phyloP scores from a whole-genome alignment of 2,888 invertebrate species.

The Cantharis rufa region DNA sequence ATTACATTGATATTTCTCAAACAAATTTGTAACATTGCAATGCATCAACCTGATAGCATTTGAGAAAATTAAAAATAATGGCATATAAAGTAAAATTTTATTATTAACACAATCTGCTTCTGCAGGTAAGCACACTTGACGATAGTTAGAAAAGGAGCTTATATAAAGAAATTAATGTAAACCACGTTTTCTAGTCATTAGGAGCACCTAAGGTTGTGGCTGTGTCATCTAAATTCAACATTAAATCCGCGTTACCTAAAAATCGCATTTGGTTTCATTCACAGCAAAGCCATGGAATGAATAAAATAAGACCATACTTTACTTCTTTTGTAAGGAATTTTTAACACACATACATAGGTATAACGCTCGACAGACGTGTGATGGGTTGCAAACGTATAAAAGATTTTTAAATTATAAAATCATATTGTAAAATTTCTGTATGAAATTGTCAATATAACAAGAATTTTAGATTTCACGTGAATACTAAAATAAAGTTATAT shows the following conservation, averaged over 20 bases:
- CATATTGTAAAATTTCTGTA: constrained; percentile 6
- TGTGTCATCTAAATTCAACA: constrained; percentile 26
- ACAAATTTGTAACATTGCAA: too few relatives aligned
- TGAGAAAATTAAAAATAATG: neutral
- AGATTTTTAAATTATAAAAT: constrained; percentile 19
- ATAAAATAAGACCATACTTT: constrained; percentile 33
- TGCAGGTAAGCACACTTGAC: neutral
- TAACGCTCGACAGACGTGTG: constrained; percentile 20
- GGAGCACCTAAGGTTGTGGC: constrained; percentile 4
- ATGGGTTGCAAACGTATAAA: constrained; percentile 8
- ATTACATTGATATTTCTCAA: too few relatives aligned
- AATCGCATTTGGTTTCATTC: constrained; percentile 36
- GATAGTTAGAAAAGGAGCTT: neutral
- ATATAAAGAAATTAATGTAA: constrained; percentile 4
- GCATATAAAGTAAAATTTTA: neutral
- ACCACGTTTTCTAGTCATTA: neutral
- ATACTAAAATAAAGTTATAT: neutral
- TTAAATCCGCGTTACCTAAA: constrained; percentile 28
- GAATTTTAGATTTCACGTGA: neutral
- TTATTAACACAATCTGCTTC: neutral
- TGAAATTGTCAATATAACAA: constrained; percentile 7
- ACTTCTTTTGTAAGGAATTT: constrained; percentile 18
- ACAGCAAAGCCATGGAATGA: constrained; percentile 30
- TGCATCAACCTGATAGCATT: too few relatives aligned
- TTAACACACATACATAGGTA: constrained; percentile 14